These are phyloP conservation scores for Takifugu bimaculatus DNA, from an alignment of 2,113 vertebrate genomes.

Conservation along the genomic window DNA sequence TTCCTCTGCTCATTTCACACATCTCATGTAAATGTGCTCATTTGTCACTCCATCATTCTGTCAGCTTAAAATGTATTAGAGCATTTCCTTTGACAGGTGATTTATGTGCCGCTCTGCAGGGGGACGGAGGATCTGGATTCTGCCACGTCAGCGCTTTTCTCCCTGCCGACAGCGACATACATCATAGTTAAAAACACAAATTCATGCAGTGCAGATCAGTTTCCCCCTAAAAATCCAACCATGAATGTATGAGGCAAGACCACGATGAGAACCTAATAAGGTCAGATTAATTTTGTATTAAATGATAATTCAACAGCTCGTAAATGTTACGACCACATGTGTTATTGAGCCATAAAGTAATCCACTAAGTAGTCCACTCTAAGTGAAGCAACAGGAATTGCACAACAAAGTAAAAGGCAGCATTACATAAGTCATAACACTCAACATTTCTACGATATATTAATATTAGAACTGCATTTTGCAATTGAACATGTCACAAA, in stretches of 20 bases:
- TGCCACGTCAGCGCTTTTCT: not conserved
- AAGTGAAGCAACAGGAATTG: too few species aligned
- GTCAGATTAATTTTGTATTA: conserved; percentile 2
- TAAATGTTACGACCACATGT: not conserved
- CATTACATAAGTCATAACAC: too few species aligned
- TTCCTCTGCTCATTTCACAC: conserved; percentile 9
- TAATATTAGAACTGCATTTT: too few species aligned
- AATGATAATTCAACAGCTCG: not conserved
- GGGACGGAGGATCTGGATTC: not conserved
- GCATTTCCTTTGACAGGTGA: not conserved
- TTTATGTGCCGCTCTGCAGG: conserved; percentile 3
- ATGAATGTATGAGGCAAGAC: not conserved
- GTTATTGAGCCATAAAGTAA: not conserved
- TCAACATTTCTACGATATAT: too few species aligned
- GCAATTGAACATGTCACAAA: too few species aligned
- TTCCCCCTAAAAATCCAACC: not conserved
- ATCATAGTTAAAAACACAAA: conserved; percentile 1
- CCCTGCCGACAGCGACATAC: not conserved
- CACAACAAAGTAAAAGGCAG: too few species aligned
- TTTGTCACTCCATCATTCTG: not conserved
- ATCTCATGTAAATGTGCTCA: not conserved
- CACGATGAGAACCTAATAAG: not conserved
- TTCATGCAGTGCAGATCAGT: not conserved
- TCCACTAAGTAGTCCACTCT: too few species aligned
- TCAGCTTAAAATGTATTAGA: not conserved